These are phyloP conservation scores for Aleiodes alternator DNA, from an alignment of 2,888 invertebrate species.

Conservation along the genomic window DNA sequence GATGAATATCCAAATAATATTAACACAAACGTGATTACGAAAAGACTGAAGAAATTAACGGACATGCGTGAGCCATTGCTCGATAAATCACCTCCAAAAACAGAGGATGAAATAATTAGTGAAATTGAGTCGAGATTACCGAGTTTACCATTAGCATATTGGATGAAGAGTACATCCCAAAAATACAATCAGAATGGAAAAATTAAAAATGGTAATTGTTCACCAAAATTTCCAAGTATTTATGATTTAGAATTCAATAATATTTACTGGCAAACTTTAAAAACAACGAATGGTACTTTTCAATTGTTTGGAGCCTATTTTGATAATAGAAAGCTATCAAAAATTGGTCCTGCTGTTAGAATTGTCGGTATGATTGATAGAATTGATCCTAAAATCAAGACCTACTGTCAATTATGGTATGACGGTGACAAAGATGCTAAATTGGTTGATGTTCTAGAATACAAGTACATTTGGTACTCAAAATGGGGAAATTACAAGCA, in stretches of 20 bases:
- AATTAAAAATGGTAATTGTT: constrained; percentile 51
- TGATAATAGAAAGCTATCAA: constrained; percentile 86
- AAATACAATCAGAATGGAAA: constrained; percentile 76
- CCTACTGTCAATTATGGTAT: constrained; percentile 94
- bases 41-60: constrained; percentile 24
- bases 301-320: constrained; percentile 94
- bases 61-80: constrained; percentile 78
- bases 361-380: constrained; percentile 93
- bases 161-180: constrained; percentile 79
- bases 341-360: constrained; percentile 89
- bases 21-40: neutral
- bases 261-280: constrained; percentile 93
- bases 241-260: constrained; percentile 96
- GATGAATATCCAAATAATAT: neutral
- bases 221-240: constrained; percentile 86
- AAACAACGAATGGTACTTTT: constrained; percentile 90
- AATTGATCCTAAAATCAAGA: constrained; percentile 88
- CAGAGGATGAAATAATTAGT: constrained; percentile 85
- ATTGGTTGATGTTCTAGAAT: constrained; percentile 88
- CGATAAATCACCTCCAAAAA: constrained; percentile 79
- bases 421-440: constrained; percentile 89
- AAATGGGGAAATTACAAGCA: constrained; percentile 97
- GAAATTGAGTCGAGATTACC: constrained; percentile 89
- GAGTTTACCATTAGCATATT: constrained; percentile 89
- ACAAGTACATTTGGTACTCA: constrained; percentile 95